phyloP scores from a whole-genome alignment of 2,113 vertebrate genomes.

The Myiopsitta monachus region DNA sequence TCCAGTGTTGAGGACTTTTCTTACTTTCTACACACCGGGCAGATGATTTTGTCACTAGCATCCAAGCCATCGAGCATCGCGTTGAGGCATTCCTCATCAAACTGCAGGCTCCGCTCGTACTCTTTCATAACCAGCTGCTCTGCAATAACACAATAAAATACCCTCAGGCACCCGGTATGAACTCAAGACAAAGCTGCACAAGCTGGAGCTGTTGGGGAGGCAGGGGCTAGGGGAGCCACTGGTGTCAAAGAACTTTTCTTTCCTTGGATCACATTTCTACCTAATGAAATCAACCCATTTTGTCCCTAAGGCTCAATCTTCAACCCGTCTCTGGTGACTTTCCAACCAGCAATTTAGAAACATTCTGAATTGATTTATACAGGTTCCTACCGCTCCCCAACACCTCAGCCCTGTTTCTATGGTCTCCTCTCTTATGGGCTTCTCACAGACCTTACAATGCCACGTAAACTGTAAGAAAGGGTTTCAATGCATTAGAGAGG shows the following conservation, averaged over 20 bases:
- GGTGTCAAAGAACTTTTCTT: neutral
- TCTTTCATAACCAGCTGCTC: slow-evolving; percentile 84
- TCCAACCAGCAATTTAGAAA: neutral
- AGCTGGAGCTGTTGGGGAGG: fast-evolving
- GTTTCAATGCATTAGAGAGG: neutral
- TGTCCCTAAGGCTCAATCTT: neutral
- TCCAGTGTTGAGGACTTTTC: neutral
- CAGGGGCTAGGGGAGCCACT: fast-evolving
- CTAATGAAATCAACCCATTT: neutral
- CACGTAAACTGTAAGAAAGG: neutral
- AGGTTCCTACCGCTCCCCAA: neutral
- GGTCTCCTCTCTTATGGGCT: neutral
- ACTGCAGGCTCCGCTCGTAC: slow-evolving; percentile 81
- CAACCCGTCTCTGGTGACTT: fast-evolving
- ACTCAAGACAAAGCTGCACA: neutral
- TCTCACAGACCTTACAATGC: neutral
- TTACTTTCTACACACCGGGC: slow-evolving; percentile 88
- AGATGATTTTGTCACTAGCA: slow-evolving; percentile 75
- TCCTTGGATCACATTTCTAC: neutral
- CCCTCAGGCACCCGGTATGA: fast-evolving
- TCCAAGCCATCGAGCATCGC: slow-evolving; percentile 82
- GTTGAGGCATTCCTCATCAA: slow-evolving; percentile 85
- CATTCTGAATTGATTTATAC: neutral
- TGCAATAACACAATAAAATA: slow-evolving; percentile 31
- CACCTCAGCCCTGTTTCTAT: neutral